phyloP scores from a whole-genome alignment of 2,888 invertebrate genomes.

The Mythimna lalbum region DNA sequence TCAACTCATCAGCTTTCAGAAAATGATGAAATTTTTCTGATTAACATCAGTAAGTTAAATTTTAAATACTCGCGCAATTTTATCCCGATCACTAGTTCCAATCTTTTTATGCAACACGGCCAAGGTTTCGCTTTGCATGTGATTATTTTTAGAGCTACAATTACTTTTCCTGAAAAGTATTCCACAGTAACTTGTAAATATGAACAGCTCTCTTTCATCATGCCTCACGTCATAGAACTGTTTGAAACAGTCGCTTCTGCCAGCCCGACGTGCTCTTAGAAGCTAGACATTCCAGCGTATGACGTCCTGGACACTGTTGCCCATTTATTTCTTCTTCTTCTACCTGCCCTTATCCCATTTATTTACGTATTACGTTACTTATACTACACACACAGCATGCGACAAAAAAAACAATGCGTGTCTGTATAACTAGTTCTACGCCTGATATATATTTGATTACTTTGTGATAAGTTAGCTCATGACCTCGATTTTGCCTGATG shows the following conservation, averaged over 20 bases:
- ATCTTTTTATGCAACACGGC: too few relatives aligned
- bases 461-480: background rate
- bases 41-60: background rate
- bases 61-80: background rate
- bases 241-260: conserved; percentile 4
- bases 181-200: background rate
- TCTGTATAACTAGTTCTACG: background rate
- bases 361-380: too few relatives aligned
- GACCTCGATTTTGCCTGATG: background rate
- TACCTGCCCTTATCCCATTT: too few relatives aligned
- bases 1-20: background rate
- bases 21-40: background rate
- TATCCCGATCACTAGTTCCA: too few relatives aligned
- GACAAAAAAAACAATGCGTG: background rate
- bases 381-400: background rate
- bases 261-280: background rate
- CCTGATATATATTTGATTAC: background rate
- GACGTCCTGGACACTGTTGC: conserved; percentile 10
- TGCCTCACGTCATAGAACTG: background rate
- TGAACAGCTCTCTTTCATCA: background rate
- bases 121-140: too few relatives aligned
- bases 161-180: background rate
- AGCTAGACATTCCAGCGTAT: background rate
- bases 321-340: too few relatives aligned
- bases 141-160: background rate